phyloP scores from a whole-genome alignment of 2,797 vertebrate genomes.

The Lepilemur septentrionalis region DNA sequence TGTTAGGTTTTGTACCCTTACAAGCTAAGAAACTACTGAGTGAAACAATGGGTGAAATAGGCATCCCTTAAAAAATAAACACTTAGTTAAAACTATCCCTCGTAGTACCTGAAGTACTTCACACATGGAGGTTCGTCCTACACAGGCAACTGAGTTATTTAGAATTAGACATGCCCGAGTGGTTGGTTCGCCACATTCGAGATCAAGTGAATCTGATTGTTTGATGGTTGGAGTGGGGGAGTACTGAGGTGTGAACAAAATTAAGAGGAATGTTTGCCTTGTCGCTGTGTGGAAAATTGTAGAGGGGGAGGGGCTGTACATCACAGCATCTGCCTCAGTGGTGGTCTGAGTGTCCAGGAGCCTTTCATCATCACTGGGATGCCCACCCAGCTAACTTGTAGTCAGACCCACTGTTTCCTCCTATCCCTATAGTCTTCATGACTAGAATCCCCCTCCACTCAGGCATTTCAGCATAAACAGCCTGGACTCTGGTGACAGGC shows the following conservation, averaged over 20 bases:
- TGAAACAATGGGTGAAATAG: not conserved
- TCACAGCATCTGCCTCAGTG: not conserved
- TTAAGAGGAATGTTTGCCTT: not conserved
- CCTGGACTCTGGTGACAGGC: not conserved
- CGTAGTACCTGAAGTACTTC: not conserved
- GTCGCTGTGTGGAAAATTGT: not conserved
- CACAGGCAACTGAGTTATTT: not conserved
- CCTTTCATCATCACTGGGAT: not conserved
- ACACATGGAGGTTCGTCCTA: not conserved
- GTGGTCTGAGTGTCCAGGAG: not conserved
- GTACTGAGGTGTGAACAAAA: not conserved
- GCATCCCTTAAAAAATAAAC: constrained; percentile 43
- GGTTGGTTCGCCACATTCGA: not conserved
- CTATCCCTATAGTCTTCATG: not conserved
- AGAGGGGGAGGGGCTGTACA: not conserved
- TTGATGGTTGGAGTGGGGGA: not conserved
- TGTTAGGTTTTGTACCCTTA: constrained; percentile 14
- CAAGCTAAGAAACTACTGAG: constrained; percentile 7
- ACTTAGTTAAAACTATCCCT: not conserved
- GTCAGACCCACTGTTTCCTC: not conserved
- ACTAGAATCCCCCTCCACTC: not conserved
- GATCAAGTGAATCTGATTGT: not conserved
- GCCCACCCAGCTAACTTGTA: not conserved
- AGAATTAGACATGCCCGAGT: not conserved
- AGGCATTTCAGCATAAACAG: not conserved